Base-by-base conservation (phyloP, 2,888 invertebrate genomes). In the Parnassius mnemosyne region DNA sequence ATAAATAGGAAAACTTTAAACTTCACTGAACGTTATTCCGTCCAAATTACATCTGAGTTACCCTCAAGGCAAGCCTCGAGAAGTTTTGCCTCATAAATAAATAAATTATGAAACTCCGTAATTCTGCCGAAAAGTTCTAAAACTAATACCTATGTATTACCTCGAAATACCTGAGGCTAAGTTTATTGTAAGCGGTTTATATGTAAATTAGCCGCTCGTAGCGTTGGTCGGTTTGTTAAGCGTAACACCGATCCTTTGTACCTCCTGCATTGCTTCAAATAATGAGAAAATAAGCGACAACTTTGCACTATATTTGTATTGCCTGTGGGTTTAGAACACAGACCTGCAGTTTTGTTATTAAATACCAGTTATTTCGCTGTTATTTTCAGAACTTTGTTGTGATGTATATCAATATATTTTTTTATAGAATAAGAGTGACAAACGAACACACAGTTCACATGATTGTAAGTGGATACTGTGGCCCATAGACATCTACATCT, bases 131-230 rank as follows among this genome's bases (percentile, higher is more conserved):
- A 46, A n/a, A 46, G 10, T 46, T 46, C 10, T 12, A 46, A 46
- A 12, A 12, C 46, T 11, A 46, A 46, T n/a, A n/a, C 11, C 11
- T n/a, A 46, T 12, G 46, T 53, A 44, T 46, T 52, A 55, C 46
- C 52, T 46, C 12, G 41, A 20, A 47, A 16, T 34, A 57, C 49
- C 49, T 53, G 43, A 11, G 42, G 42, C 42, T 43, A 43, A 58
- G 51, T 58, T 51, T 58, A 58, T 49, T 49, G 57, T 57, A 41
- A 57, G 49, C 57, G 41, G 57, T 57, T 49, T 49, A 57, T 57
- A 57, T 57, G 49, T 49, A 57, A 57, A 57, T 57, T 25, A 25
- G 55, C 9, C 42, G 54, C 49, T 49, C 49, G 49, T 47, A 49
- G 10, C 13, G 12, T 10, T 41, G 49, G 34, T 41, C 57, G 49